Evolutionary conservation across 2,113 vertebrate species (phyloP).

Genomic region (Montifringilla adamsi): DNA sequence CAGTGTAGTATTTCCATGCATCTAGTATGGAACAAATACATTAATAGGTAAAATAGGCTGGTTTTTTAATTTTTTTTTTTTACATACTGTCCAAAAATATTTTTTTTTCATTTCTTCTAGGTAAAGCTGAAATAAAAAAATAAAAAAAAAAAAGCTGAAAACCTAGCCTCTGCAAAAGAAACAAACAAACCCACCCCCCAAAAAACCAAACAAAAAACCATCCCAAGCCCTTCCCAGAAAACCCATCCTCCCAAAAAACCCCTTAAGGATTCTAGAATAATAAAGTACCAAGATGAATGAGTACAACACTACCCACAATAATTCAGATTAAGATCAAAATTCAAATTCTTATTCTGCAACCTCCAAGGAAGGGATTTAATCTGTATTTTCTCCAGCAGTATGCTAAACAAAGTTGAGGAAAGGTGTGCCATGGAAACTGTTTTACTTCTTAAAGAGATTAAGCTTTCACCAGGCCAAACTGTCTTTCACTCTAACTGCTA

Average conservation of each 20-base stretch:
- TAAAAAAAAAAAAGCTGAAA: background rate
- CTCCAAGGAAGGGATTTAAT: background rate
- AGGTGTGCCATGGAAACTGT: background rate
- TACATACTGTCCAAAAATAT: background rate
- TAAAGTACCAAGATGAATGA: background rate
- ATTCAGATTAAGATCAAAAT: background rate
- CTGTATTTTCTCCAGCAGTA: background rate
- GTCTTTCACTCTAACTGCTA: background rate
- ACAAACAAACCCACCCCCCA: background rate
- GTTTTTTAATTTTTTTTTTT: background rate
- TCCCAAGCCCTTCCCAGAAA: background rate
- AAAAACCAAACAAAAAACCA: background rate
- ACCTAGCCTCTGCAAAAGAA: background rate
- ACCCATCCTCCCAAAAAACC: fast-evolving
- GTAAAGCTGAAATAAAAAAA: background rate
- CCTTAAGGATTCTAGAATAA: background rate
- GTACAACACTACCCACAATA: background rate
- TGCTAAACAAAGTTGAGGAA: background rate
- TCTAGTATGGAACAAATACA: background rate
- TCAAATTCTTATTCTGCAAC: background rate
- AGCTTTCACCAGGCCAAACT: background rate
- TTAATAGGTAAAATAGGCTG: background rate
- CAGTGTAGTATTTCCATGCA: background rate
- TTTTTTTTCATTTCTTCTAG: background rate
- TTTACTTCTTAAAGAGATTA: background rate